Base-by-base conservation (phyloP, 2,888 invertebrate genomes). In the Anorthoa munda region DNA sequence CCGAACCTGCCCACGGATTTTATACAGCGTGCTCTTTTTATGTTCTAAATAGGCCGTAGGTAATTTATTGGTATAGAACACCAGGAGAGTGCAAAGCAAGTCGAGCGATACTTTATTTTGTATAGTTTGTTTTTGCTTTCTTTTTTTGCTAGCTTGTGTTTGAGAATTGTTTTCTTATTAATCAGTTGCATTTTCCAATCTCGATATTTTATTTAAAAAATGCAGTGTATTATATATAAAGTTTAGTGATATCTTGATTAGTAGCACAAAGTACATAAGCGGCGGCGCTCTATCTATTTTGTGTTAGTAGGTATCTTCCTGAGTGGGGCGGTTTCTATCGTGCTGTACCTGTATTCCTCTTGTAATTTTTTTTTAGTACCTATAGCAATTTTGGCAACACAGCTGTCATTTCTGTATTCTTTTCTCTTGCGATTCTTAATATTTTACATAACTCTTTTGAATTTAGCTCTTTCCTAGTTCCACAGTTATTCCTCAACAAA, bases 1-100 rank as follows among this genome's bases (percentile, higher is more conserved):
- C 96, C 95, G 93, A 95, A 96, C 95, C 96, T 95, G 96, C 95
- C 95, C 95, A 93, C 95, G 92, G 91, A 90, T 90, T 89, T 86
- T 90, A 85, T 93, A 95, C 93, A 93, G 95, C 86, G 74, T 93
- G 95, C 60, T 92, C 82, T 79, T 81, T 82, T 79, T 80, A 53
- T 78, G 77, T 75, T 75, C 74, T 77, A 80, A 79, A 82, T 81
- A 79, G 71, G 58, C 59, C 69, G 51, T 31, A 66, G 18, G 58
- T 73, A 66, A 73, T 70, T 73, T 66, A 77, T 72, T 74, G 61
- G 56, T 67, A 39, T 69, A 70, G 72, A 67, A 51, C 61, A 71
- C 53, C 75, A 78, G 50, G 58, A 69, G 56, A 76, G 39, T 58
- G 67, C 56, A 18, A 66, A 66, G 31, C 55, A 70, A 53, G 55